Percentiles rank a stretch among this genome's conserved stretches.
Conservation (phyloP, 2,113 vertebrate species). For the Conger conger region DNA sequence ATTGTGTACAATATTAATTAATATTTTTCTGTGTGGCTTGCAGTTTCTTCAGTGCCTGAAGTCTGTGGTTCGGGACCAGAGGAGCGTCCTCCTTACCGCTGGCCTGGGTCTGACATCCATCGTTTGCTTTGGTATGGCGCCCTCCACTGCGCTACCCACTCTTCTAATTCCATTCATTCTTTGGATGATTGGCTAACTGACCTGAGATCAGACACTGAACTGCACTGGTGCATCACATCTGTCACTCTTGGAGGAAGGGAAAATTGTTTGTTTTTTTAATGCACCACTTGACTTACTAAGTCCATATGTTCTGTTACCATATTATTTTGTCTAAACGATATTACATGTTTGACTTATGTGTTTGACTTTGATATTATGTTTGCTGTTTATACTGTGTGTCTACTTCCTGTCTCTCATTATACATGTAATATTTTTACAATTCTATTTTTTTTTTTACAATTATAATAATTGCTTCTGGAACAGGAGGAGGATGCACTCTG, state of each 20-base stretch:
- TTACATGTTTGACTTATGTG: no score
- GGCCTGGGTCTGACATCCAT: slow-evolving; percentile 79
- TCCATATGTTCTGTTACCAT: slow-evolving; percentile 13
- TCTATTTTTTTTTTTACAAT: no score
- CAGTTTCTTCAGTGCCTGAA: slow-evolving; percentile 88
- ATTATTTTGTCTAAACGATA: background rate
- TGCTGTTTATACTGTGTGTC: no score
- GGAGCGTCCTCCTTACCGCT: slow-evolving; percentile 75
- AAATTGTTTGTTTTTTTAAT: background rate
- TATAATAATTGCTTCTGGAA: no score
- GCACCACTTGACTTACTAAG: slow-evolving; percentile 38
- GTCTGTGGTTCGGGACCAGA: slow-evolving; percentile 86
- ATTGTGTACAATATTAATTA: no score
- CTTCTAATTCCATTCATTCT: slow-evolving; percentile 82
- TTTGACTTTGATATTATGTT: no score
- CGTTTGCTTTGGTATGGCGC: slow-evolving; percentile 75
- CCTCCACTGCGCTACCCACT: slow-evolving; percentile 80
- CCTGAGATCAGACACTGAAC: background rate
- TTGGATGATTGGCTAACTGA: slow-evolving; percentile 85
- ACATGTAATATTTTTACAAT: no score
- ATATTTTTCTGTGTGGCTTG: no score
- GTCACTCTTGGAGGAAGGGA: background rate
- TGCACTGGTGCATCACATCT: background rate
- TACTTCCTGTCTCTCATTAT: no score
- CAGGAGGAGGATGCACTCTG: no score